Evolutionary conservation across 2,113 vertebrate genomes (phyloP).

Genomic region (Trogon surrucura): DNA sequence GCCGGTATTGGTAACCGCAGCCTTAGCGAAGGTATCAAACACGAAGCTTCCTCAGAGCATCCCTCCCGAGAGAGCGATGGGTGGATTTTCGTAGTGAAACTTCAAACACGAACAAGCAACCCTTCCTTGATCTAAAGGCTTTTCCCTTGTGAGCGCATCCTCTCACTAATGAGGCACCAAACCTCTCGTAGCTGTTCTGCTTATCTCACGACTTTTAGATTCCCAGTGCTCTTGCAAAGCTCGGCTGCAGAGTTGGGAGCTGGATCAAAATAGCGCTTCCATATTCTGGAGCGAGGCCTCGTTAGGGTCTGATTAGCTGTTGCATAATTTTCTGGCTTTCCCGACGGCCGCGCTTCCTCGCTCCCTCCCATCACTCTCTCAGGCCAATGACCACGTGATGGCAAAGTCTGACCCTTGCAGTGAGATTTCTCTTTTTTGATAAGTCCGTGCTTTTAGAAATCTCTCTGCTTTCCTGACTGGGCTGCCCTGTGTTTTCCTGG

Average conservation of each 20-base stretch:
- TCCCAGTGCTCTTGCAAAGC: background rate
- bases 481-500: background rate
- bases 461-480: rapidly evolving
- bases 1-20: background rate
- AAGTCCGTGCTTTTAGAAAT: background rate
- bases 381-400: background rate
- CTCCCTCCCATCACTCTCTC: background rate
- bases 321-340: background rate
- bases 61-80: background rate
- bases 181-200: background rate
- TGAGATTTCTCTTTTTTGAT: background rate
- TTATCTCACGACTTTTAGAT: rapidly evolving
- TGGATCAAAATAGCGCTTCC: background rate
- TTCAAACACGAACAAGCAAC: rapidly evolving
- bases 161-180: rapidly evolving
- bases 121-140: background rate
- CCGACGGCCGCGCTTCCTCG: background rate
- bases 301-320: background rate
- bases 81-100: background rate
- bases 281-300: background rate
- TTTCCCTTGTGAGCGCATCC: background rate
- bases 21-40: background rate
- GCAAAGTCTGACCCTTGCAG: background rate
- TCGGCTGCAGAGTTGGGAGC: background rate
- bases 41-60: rapidly evolving